Base-by-base conservation (phyloP, 64 coral and sea anemone species). In the Exaiptasia diaphana region DNA sequence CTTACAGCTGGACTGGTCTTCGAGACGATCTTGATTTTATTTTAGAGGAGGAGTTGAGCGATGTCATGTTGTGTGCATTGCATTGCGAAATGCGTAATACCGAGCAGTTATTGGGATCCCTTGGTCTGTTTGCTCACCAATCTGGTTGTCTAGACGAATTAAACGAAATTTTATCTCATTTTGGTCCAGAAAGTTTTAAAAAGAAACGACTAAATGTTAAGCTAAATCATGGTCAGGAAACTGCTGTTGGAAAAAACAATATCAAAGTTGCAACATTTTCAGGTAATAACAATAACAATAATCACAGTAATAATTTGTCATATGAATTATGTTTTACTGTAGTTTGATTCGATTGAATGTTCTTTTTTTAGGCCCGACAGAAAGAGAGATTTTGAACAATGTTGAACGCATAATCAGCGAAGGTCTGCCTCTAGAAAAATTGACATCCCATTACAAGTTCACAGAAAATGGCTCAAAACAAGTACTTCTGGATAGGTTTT, bases 11-110 rank as follows among this genome's bases (percentile, higher is more conserved):
- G 57, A 48, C 26, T 28, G 79, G 62, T 25, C 22, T 84, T 25
- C 50, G 81, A 59, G 82, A 85, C 74, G 82, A 85, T 59, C 53
- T 85, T 1, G 68, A 75, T 45, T 85, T 85, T 46, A 11, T 85
- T 20, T 28, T 85, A 20, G 82, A 85, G 53, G 82, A 85, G 75
- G 69, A 85, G 38, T 58, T 85, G 36, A 64, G 82, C 38, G 50
- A 73, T 73, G 55, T 85, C 12, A 85, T 71, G 68, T 55, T 85
- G 35, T 75, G 82, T 40, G 61, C 70, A 48, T 44, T 85, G 14
- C 82, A 85, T 36, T 85, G 82, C 17, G 73, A 76, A 33, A 76
- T 57, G 73, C 46, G 50, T 9, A 63, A 80, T 65, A 36, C 54
- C 20, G 76, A 79, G 56, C 76, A 79, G 38, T 28, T 79, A 27